Evolutionary conservation across 2,888 invertebrate genomes (phyloP).

Genomic region (Crematogaster levior): DNA sequence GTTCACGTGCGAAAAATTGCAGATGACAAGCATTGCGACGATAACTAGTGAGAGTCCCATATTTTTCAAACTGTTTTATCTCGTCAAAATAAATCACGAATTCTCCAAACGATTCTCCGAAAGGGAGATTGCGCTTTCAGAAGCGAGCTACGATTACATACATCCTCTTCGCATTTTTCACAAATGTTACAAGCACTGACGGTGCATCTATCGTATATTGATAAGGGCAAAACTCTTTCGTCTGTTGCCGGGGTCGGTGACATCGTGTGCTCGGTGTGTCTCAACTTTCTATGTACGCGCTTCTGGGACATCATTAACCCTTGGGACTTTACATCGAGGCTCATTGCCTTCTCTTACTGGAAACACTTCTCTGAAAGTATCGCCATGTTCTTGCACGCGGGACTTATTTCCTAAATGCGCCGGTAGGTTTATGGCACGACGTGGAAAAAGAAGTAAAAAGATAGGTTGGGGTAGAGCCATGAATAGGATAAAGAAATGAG

Average conservation of each 20-base stretch:
- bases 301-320: slow-evolving; percentile 57
- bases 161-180: slow-evolving; percentile 2
- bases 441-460: slow-evolving; percentile 23
- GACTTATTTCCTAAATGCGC: slow-evolving; percentile 49
- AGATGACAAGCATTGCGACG: not conserved
- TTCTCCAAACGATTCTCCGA: too few relatives aligned
- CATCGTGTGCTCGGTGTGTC: slow-evolving; percentile 13
- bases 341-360: slow-evolving; percentile 37
- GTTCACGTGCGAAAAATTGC: not conserved
- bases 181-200: slow-evolving; percentile 4
- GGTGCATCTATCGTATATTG: not conserved
- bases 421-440: slow-evolving; percentile 27
- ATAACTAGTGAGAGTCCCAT: not conserved
- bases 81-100: slow-evolving; percentile 17
- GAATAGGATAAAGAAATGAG: slow-evolving; percentile 25
- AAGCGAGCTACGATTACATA: slow-evolving; percentile 1
- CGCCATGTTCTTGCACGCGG: not conserved
- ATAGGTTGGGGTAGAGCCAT: not conserved
- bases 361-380: slow-evolving; percentile 34
- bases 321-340: slow-evolving; percentile 50
- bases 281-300: slow-evolving; percentile 12
- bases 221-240: slow-evolving; percentile 31
- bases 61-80: slow-evolving; percentile 5
- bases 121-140: slow-evolving; percentile 18
- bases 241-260: slow-evolving; percentile 31